Base-by-base conservation (phyloP, 2,888 invertebrate genomes). In the Drosophila robusta region DNA sequence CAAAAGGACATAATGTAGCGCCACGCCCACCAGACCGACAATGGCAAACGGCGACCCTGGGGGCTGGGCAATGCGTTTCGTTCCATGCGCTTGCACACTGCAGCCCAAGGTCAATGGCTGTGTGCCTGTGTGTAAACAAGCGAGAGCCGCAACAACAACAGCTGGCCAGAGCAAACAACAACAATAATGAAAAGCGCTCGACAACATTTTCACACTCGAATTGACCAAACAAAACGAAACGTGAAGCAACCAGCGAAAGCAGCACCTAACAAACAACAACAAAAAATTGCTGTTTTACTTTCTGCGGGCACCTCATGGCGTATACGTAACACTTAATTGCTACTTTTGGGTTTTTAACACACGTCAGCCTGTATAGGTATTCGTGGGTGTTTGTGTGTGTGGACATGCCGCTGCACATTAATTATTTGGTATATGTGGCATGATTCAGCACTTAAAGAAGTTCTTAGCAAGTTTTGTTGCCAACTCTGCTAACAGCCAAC, bases 201-300 rank as follows among this genome's bases (percentile, higher is more conserved):
- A 81, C 69, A 84, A 78, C 77, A 84, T 89, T 87, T 85, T 85
- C 87, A 85, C 85, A 85, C 85, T 89, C 89, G 85, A 85, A 84
- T 84, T 85, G 87, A 85, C 84, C 87, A 89, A 87, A 85, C 87
- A 89, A 70, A 79, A 74, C 67, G 66, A 55, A 73, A 57, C 64
- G 50, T 45, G 61, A 32, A 60, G 57, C 47, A 47, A 52, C 45
- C 60, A 50, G 24, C 51, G 44, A 64, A 34, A 44, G 22, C 9
- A 26, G n/a, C 54, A 54, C 16, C 54, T n/a, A 26, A 34, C 22
- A 44, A 18, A 32, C 6, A 8, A 42, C 12, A 11, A 45, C 9
- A 11, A 18, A 9, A 39, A 18, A 12, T 9, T 29, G 38, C 36
- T 42, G 56, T 38, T 52, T 29, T 42, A 49, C 51, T 66, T 26